Percentiles rank a stretch among this genome's conserved stretches.
Conservation (phyloP, 2,888 invertebrate species). For the Colostygia pectinataria region DNA sequence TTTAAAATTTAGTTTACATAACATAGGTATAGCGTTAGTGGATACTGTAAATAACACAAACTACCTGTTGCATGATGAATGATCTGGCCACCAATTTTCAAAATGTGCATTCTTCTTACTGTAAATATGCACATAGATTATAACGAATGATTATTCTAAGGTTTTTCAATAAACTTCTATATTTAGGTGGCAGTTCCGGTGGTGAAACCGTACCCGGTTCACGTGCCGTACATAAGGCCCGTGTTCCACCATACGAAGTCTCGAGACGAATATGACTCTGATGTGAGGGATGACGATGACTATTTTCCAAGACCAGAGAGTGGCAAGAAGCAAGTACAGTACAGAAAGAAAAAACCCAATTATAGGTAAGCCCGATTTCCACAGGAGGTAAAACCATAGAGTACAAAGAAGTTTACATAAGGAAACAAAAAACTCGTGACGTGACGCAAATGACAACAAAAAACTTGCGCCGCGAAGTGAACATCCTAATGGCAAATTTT, state of each 20-base stretch:
- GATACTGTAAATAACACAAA: slow-evolving; percentile 29
- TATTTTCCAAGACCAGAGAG: slow-evolving; percentile 60
- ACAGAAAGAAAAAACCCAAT: slow-evolving; percentile 52
- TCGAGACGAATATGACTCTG: slow-evolving; percentile 51
- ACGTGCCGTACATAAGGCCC: slow-evolving; percentile 85
- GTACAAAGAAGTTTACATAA: no score
- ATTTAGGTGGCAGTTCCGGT: slow-evolving; percentile 86
- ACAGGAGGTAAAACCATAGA: not conserved
- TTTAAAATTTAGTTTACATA: slow-evolving; percentile 3
- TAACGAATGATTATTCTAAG: not conserved
- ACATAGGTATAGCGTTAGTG: not conserved
- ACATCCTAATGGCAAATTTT: no score
- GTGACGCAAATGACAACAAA: not conserved
- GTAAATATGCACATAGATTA: slow-evolving; percentile 10
- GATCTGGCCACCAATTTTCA: slow-evolving; percentile 3
- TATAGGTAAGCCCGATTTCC: slow-evolving; percentile 51
- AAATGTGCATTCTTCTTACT: slow-evolving; percentile 3
- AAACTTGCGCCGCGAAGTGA: no score
- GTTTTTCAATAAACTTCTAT: slow-evolving; percentile 2
- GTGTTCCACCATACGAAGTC: slow-evolving; percentile 74
- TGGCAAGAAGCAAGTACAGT: slow-evolving; percentile 52
- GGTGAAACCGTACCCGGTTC: slow-evolving; percentile 88
- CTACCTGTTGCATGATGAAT: slow-evolving; percentile 32
- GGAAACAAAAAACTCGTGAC: no score
- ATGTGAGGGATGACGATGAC: slow-evolving; percentile 55